Evolutionary conservation across 2,797 vertebrate genomes (phyloP).

Genomic region (Spinus olivaceus): DNA sequence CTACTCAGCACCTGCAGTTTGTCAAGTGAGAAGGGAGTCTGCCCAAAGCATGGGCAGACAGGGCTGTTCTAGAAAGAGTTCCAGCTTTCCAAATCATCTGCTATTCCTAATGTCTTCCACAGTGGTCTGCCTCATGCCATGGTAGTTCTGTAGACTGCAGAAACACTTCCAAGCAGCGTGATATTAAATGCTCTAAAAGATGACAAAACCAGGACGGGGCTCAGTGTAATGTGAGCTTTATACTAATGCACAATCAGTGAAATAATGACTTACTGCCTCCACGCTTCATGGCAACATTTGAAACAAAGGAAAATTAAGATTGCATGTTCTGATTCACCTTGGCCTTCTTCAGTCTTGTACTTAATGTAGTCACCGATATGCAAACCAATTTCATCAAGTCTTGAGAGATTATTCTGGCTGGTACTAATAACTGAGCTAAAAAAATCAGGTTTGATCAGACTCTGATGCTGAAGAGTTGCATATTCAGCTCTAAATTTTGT

Average conservation of each 20-base stretch:
- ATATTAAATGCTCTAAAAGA: neutral
- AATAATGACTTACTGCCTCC: neutral
- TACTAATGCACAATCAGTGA: neutral
- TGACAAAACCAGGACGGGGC: neutral
- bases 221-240: neutral
- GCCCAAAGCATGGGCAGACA: fast-evolving
- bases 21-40: neutral
- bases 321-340: neutral
- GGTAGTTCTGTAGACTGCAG: neutral
- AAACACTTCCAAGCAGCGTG: neutral
- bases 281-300: neutral
- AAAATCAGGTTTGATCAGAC: neutral
- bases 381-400: neutral
- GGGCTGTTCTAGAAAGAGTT: neutral
- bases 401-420: neutral
- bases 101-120: neutral
- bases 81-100: neutral
- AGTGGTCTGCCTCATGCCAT: neutral
- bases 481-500: neutral
- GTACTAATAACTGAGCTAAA: neutral
- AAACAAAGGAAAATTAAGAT: neutral
- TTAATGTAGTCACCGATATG: neutral
- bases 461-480: neutral
- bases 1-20: neutral
- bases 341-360: neutral